Conservation (phyloP, 2,888 invertebrate genomes). For the Mechanitis mazaeus region DNA sequence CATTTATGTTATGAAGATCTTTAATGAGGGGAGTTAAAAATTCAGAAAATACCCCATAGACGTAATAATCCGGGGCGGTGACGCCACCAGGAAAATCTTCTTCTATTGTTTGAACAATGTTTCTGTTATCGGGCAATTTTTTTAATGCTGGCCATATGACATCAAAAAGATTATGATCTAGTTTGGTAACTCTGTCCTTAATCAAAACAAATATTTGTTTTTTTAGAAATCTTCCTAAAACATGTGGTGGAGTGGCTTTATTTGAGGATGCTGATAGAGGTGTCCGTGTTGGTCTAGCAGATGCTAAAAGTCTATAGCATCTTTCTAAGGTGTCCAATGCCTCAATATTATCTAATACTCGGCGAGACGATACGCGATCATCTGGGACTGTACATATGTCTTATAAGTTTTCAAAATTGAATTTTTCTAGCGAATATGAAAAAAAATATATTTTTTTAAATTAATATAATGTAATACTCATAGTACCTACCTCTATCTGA, state of each 20-base stretch:
- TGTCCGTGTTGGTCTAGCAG: constrained; percentile 75
- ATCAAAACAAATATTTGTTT: constrained; percentile 83
- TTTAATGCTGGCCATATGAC: constrained; percentile 93
- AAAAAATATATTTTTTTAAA: too few species aligned
- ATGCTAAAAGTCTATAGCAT: constrained; percentile 83
- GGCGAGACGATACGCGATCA: constrained; percentile 84
- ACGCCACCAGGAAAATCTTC: constrained; percentile 86
- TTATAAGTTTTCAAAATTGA: constrained; percentile 7
- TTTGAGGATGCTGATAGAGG: constrained; percentile 78
- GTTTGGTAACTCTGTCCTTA: constrained; percentile 85
- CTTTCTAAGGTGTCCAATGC: constrained; percentile 84
- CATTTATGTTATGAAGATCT: constrained; percentile 84
- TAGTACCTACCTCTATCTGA: constrained; percentile 83
- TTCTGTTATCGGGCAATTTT: constrained; percentile 80
- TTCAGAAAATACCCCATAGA: constrained; percentile 88
- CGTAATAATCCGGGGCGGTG: constrained; percentile 85
- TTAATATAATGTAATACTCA: background rate
- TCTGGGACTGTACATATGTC: constrained; percentile 79
- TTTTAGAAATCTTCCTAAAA: constrained; percentile 85
- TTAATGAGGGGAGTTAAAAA: constrained; percentile 89
- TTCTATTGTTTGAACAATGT: constrained; percentile 76
- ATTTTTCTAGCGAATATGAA: background rate
- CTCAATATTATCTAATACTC: constrained; percentile 82
- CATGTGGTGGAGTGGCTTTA: constrained; percentile 69
- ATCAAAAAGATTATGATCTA: constrained; percentile 92